These are phyloP conservation scores for Salpingus planirostris DNA, from an alignment of 2,888 invertebrate genomes.

Conservation along the genomic window DNA sequence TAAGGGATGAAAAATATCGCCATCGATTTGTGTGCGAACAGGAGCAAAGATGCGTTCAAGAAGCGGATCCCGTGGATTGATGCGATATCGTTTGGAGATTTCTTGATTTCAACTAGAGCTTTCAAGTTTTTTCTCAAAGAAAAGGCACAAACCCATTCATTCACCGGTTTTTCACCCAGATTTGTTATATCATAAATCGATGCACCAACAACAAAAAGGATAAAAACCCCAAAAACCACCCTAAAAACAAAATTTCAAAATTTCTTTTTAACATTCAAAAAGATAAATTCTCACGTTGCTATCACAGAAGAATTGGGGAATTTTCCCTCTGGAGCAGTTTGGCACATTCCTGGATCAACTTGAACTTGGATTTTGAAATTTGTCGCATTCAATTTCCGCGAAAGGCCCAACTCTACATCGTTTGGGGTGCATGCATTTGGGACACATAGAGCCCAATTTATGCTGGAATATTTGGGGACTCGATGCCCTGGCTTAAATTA, in stretches of 20 bases:
- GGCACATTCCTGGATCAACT: slow-evolving; percentile 56
- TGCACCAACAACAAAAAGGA: slow-evolving; percentile 27
- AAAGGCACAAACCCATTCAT: slow-evolving; percentile 49
- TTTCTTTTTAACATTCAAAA: too few species aligned
- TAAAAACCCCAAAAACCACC: slow-evolving; percentile 17
- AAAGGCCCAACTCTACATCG: slow-evolving; percentile 52
- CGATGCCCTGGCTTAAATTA: slow-evolving; percentile 66
- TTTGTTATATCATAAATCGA: slow-evolving; percentile 29
- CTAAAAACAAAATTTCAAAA: too few species aligned
- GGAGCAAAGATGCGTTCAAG: slow-evolving; percentile 54
- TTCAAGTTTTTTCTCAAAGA: slow-evolving; percentile 52
- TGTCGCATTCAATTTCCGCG: too few species aligned
- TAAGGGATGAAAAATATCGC: slow-evolving; percentile 60
- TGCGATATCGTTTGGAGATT: slow-evolving; percentile 49
- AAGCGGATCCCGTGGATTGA: slow-evolving; percentile 59
- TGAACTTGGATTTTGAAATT: slow-evolving; percentile 49
- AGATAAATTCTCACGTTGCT: slow-evolving; percentile 31
- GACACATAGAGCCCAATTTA: slow-evolving; percentile 62
- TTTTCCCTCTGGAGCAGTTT: slow-evolving; percentile 28
- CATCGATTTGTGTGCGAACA: slow-evolving; percentile 63
- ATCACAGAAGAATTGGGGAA: slow-evolving; percentile 27
- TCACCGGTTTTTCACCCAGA: slow-evolving; percentile 30
- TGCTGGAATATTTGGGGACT: slow-evolving; percentile 56
- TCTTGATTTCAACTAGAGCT: slow-evolving; percentile 47
- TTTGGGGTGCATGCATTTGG: slow-evolving; percentile 50